Conservation (phyloP, 2,797 vertebrate genomes). For the Uromys caudimaculatus region DNA sequence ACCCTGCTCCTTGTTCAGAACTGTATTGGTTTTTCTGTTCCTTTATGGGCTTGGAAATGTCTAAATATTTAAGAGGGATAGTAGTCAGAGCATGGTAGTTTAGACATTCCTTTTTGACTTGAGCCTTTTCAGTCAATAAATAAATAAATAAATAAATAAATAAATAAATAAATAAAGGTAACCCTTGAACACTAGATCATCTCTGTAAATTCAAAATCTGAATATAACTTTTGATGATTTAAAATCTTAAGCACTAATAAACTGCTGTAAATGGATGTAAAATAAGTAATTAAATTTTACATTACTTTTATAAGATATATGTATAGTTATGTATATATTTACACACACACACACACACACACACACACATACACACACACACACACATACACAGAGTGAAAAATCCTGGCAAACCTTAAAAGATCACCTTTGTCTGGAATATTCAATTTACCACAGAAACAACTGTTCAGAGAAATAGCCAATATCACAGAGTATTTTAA, state of each 20-base stretch:
- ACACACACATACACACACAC: fast-evolving
- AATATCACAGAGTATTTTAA: neutral
- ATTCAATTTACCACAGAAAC: neutral
- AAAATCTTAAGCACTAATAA: neutral
- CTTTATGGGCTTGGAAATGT: neutral
- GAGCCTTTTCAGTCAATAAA: neutral
- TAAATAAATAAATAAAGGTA: too few species aligned
- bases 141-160: neutral
- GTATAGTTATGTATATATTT: neutral
- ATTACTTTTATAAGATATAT: neutral
- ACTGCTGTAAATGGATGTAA: neutral
- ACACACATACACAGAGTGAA: too few species aligned
- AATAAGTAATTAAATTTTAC: neutral
- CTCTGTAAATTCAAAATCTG: neutral
- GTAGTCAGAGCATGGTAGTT: neutral
- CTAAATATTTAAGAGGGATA: neutral
- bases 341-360: neutral
- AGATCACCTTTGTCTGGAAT: neutral
- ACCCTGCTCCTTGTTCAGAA: neutral
- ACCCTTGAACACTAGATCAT: neutral
- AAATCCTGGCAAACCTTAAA: neutral
- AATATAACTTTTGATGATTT: neutral
- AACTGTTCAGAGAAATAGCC: neutral
- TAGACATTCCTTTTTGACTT: neutral
- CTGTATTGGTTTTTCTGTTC: neutral